Base-by-base conservation (phyloP, 2,113 vertebrate genomes). In the Neolamprologus fasciatus region DNA sequence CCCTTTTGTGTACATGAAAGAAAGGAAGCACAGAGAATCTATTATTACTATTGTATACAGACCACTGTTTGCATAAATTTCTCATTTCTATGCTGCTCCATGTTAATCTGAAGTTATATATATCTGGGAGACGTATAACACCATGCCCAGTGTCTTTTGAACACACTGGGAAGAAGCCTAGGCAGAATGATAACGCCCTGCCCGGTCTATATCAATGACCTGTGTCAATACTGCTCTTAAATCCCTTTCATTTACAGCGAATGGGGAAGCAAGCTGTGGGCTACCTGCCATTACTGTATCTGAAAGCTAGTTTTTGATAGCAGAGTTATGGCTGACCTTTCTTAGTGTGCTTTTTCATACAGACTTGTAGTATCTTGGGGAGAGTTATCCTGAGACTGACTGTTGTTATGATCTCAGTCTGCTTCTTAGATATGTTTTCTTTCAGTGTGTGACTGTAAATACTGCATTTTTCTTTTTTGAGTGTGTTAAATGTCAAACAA, bases 291-390 rank as follows among this genome's bases (percentile, higher is more conserved):
- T 57, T 66, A 88, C 86, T 79, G 8, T n/a, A 78, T 87, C 80
- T 87, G 28, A 82, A 89, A 57, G 79, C 63, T 63, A 42, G 82
- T 50, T 81, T 31, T 88, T 82, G 61, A 88, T 63, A 42, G 73
- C 57, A 33, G 85, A 89, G 78, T 82, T 87, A 68, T n/a, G 8
- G 21, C 35, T 93, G 86, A 89, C 90, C 85, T 92, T 91, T 93
- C 83, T 79, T 82, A 71, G 76, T 12, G 11, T 83, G 7, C 50
- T 87, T 83, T 89, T 80, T 76, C 37, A 45, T 76, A 87, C 37
- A 63, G 66, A 83, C 79, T 87, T 71, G 31, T 50, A 55, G 19
- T 80, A 73, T 40, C 66, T 91, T n/a, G 33, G 45, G 80, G 68
- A 86, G 50, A 26, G 13, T 84, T 73, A 54, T 21, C 40, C 81